phyloP scores from a whole-genome alignment of 2,113 vertebrate genomes.

The Melozone crissalis region DNA sequence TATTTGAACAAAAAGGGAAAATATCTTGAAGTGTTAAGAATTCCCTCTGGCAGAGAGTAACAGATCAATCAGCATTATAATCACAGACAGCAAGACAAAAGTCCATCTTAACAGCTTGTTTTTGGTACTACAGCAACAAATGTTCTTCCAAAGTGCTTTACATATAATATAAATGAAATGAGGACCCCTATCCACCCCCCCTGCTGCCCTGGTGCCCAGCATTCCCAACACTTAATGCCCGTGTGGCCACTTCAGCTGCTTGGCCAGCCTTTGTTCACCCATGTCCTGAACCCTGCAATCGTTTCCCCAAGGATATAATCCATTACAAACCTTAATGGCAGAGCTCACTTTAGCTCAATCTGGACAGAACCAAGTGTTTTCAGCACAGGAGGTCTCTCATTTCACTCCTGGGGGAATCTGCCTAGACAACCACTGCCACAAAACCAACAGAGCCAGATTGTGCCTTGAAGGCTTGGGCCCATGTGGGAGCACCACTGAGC shows the following conservation, averaged over 20 bases:
- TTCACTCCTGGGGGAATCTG: background rate
- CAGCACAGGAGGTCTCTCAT: background rate
- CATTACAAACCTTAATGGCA: background rate
- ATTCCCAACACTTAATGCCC: background rate
- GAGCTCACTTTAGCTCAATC: background rate
- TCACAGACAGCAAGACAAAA: background rate
- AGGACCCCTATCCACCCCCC: background rate
- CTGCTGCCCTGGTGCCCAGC: background rate
- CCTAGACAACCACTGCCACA: background rate
- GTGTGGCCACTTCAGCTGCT: background rate
- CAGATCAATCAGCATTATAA: background rate
- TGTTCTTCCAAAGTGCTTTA: background rate
- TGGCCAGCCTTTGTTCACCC: background rate
- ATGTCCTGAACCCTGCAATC: accelerated
- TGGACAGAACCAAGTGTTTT: background rate
- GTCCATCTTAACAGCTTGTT: background rate
- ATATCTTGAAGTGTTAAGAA: background rate
- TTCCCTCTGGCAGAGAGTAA: background rate
- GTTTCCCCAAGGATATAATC: background rate
- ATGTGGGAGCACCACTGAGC: background rate
- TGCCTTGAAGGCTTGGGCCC: background rate
- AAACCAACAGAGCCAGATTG: background rate
- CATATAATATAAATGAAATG: background rate
- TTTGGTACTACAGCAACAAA: background rate
- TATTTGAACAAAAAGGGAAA: background rate